These are phyloP conservation scores for Argyresthia albistria DNA, from an alignment of 2,888 invertebrate species.

Conservation along the genomic window DNA sequence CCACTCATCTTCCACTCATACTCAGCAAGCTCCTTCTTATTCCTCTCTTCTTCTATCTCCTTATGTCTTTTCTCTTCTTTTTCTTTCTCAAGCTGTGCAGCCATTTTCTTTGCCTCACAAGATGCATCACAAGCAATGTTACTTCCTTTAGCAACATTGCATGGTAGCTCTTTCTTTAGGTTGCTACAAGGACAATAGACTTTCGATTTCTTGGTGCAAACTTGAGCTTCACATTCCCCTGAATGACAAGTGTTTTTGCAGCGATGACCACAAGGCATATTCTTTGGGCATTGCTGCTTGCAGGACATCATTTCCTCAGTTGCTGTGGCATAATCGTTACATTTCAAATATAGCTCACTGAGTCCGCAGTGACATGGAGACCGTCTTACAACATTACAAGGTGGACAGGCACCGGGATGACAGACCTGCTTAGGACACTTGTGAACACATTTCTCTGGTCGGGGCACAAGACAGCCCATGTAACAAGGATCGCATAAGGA, in stretches of 20 bases:
- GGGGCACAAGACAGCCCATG: constrained; percentile 71
- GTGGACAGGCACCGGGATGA: constrained; percentile 82
- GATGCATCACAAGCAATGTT: constrained; percentile 75
- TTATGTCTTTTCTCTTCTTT: constrained; percentile 70
- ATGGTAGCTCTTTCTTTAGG: constrained; percentile 80
- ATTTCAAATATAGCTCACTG: constrained; percentile 81
- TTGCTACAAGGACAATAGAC: constrained; percentile 84
- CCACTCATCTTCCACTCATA: constrained; percentile 84
- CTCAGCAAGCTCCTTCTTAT: constrained; percentile 80
- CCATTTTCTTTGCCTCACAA: constrained; percentile 73
- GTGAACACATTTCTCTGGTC: constrained; percentile 84
- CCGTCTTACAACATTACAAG: constrained; percentile 80
- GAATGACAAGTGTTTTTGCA: constrained; percentile 82
- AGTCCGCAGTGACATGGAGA: constrained; percentile 88
- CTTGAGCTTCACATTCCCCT: constrained; percentile 77
- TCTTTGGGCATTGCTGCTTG: constrained; percentile 89
- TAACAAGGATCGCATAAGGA: constrained; percentile 51
- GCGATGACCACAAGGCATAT: constrained; percentile 89
- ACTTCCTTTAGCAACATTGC: constrained; percentile 68
- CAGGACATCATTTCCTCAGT: constrained; percentile 73
- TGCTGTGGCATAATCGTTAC: constrained; percentile 76
- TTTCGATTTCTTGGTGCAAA: constrained; percentile 86
- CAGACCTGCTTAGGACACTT: constrained; percentile 78
- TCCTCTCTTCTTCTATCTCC: constrained; percentile 75
- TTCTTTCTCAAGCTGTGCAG: constrained; percentile 64